Percentiles rank a stretch among this genome's conserved stretches.
Conservation (phyloP, 2,113 vertebrate genomes). For the Nothobranchius furzeri region DNA sequence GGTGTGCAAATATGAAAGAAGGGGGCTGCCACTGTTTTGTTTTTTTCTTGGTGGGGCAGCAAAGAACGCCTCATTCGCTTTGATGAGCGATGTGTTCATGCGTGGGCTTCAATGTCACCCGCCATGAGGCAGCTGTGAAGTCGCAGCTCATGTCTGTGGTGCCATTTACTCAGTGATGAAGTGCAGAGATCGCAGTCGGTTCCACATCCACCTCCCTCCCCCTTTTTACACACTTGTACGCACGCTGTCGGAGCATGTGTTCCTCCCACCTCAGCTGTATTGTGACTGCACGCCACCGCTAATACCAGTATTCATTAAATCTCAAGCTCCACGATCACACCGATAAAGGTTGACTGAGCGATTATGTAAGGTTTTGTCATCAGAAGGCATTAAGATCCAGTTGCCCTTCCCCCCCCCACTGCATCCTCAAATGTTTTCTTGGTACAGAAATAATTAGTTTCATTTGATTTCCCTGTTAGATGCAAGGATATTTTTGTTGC, state of each 20-base stretch:
- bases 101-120: constrained; percentile 74
- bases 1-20: constrained; percentile 56
- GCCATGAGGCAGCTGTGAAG: constrained; percentile 73
- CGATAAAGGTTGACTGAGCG: constrained; percentile 59
- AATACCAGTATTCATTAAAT: constrained; percentile 61
- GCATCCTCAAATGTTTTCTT: constrained; percentile 32
- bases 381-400: constrained; percentile 48
- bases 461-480: constrained; percentile 52
- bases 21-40: constrained; percentile 60
- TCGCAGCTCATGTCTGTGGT: constrained; percentile 60
- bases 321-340: constrained; percentile 46
- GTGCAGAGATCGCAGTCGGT: constrained; percentile 63
- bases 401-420: constrained; percentile 23
- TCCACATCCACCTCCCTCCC: constrained; percentile 52
- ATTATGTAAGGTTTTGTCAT: constrained; percentile 49
- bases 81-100: constrained; percentile 75
- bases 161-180: constrained; percentile 74
- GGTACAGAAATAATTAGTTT: constrained; percentile 36
- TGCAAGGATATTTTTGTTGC: constrained; percentile 17
- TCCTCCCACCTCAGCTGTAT: constrained; percentile 52
- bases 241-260: constrained; percentile 45
- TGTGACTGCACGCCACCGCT: constrained; percentile 56
- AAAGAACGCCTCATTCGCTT: constrained; percentile 70
- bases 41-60: too few relatives aligned
- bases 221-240: constrained; percentile 25